Conservation (phyloP, 2,888 invertebrate species). For the Schizotus pectinicornis region DNA sequence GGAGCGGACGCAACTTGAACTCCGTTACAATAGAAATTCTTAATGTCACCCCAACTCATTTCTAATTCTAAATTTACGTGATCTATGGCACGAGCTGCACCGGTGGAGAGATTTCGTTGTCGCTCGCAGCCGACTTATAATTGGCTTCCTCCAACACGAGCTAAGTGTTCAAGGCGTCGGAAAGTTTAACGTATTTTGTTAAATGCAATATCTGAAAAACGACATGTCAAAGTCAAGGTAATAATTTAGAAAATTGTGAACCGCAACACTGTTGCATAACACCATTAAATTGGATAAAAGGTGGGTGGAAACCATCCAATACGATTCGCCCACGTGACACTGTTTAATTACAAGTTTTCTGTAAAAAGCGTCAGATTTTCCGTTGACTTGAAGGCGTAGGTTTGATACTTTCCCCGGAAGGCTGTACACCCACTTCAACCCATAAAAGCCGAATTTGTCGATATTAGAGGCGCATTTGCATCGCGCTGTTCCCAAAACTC, state of each 20-base stretch:
- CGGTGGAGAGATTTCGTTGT: not conserved
- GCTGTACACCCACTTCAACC: not conserved
- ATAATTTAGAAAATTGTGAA: conserved; percentile 25
- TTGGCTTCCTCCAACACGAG: conserved; percentile 8
- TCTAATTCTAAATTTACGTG: not conserved
- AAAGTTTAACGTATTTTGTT: conserved; percentile 11
- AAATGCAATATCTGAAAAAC: conserved; percentile 16
- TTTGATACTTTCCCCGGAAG: conserved; percentile 19
- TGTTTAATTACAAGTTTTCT: conserved; percentile 6
- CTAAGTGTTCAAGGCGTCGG: conserved; percentile 3
- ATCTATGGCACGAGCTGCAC: not conserved
- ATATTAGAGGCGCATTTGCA: too few relatives aligned
- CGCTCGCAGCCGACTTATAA: not conserved
- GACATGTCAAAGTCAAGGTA: conserved; percentile 25
- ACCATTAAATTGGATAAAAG: conserved; percentile 3
- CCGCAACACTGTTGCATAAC: conserved; percentile 21
- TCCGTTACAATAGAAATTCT: too few relatives aligned
- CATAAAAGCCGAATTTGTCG: too few relatives aligned
- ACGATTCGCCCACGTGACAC: conserved; percentile 8
- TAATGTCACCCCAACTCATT: too few relatives aligned
- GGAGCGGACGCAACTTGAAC: too few relatives aligned
- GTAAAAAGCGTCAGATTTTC: conserved; percentile 13
- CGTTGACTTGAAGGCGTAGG: not conserved
- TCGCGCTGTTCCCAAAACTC: too few relatives aligned
- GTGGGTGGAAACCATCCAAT: conserved; percentile 18